A percentile compares a stretch with the other conserved stretches of the same genome.
These are phyloP conservation scores for Equus przewalskii DNA, from an alignment of 2,113 vertebrate species.

Conservation along the genomic window DNA sequence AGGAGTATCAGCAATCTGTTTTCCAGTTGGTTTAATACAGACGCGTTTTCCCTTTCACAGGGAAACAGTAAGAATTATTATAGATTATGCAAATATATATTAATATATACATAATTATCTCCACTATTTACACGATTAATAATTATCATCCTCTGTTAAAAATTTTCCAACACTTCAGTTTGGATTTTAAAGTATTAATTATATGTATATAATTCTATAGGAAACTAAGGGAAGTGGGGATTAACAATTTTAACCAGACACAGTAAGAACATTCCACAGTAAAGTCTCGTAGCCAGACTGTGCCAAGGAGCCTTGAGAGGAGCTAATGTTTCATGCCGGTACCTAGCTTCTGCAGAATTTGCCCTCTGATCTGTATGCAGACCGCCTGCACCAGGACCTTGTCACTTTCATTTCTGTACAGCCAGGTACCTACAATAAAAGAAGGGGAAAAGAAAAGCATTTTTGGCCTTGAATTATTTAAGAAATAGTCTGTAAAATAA, in stretches of 20 bases:
- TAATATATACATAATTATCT: background rate
- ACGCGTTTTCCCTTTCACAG: background rate
- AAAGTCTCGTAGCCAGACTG: background rate
- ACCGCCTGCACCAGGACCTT: conserved; percentile 94
- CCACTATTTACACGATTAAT: background rate
- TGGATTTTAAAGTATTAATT: background rate
- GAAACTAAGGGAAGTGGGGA: background rate
- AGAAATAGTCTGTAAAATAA: background rate
- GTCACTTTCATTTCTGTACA: conserved; percentile 91
- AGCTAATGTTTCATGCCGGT: background rate
- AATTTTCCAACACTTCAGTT: background rate
- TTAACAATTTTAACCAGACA: background rate
- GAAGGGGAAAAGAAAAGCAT: background rate
- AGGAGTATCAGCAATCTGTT: background rate
- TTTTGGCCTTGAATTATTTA: background rate
- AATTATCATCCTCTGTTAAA: background rate
- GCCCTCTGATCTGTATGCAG: conserved; percentile 95
- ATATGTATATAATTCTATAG: no score
- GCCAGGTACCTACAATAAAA: conserved; percentile 92
- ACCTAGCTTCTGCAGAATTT: conserved; percentile 97
- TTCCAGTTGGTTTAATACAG: background rate
- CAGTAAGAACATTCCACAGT: background rate
- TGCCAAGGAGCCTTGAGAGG: background rate
- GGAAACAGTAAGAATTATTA: background rate
- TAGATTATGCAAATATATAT: background rate